Evolutionary conservation across 2,797 vertebrate species (phyloP).

Genomic region (Rhinatrema bivittatum): DNA sequence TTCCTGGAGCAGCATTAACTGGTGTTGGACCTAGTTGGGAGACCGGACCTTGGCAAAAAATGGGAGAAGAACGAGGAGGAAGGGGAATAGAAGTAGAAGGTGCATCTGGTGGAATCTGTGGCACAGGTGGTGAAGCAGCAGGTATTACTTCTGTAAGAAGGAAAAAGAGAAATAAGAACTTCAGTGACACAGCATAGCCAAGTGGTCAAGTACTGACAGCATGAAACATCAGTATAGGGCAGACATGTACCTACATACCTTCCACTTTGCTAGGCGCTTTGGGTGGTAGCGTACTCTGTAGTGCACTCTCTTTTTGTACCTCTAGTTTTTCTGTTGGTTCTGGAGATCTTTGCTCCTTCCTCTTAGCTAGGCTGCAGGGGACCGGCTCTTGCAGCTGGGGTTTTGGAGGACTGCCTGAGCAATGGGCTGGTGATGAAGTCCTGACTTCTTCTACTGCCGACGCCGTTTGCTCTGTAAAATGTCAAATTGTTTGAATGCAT

Average conservation of each 20-base stretch:
- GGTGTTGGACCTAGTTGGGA: conserved; percentile 63
- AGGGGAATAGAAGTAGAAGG: conserved; percentile 55
- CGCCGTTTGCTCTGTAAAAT: too few relatives aligned
- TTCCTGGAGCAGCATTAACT: conserved; percentile 57
- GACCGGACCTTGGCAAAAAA: conserved; percentile 63
- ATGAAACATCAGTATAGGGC: too few relatives aligned
- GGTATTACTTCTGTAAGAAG: conserved; percentile 50
- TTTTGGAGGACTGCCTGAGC: conserved; percentile 50
- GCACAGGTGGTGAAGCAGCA: conserved; percentile 49
- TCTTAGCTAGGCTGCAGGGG: conserved; percentile 41
- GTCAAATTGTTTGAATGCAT: too few relatives aligned
- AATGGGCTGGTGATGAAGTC: conserved; percentile 34
- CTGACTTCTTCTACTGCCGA: conserved; percentile 48
- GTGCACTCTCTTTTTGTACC: conserved; percentile 45
- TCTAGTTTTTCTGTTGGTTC: conserved; percentile 51
- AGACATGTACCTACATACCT: too few relatives aligned
- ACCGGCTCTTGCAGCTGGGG: conserved; percentile 41
- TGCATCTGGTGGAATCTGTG: conserved; percentile 61
- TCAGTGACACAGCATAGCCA: neutral
- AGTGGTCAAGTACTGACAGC: too few relatives aligned
- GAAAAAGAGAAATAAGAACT: conserved; percentile 3
- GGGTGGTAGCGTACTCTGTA: conserved; percentile 28
- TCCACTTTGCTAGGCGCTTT: conserved; percentile 49
- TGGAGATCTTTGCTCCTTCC: conserved; percentile 46
- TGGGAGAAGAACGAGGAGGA: conserved; percentile 52